Evolutionary conservation across 2,888 invertebrate species (phyloP).

Genomic region (Sabatieria punctata): DNA sequence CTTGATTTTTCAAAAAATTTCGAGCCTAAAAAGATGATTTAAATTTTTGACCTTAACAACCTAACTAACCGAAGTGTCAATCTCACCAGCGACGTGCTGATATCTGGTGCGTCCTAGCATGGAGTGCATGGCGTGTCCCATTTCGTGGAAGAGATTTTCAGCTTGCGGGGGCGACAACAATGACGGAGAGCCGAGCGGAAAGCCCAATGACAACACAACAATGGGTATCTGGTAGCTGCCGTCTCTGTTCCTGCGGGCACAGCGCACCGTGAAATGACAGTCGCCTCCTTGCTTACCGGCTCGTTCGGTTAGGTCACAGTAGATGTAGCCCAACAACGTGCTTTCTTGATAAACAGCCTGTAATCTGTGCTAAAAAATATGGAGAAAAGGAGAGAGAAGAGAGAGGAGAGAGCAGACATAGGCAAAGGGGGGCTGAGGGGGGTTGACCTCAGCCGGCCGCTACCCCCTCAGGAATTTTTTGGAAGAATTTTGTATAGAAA

Average conservation of each 20-base stretch:
- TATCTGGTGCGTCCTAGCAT: constrained; percentile 86
- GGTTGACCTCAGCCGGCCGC: no score
- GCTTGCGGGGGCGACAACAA: constrained; percentile 64
- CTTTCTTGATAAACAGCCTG: constrained; percentile 54
- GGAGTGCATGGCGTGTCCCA: constrained; percentile 97
- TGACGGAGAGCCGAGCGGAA: constrained; percentile 40
- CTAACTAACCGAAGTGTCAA: not conserved
- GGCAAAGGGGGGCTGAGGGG: no score
- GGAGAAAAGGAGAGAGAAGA: not conserved
- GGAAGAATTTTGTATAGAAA: no score
- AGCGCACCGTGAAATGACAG: constrained; percentile 94
- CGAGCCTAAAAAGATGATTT: no score
- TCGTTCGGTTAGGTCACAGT: constrained; percentile 87
- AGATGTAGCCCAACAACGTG: constrained; percentile 67
- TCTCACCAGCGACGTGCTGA: constrained; percentile 72
- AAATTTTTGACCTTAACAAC: not conserved
- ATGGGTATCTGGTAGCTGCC: constrained; percentile 19
- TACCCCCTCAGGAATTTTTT: no score
- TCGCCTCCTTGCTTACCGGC: constrained; percentile 80
- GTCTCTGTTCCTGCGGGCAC: constrained; percentile 48
- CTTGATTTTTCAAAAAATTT: not conserved
- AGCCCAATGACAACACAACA: constrained; percentile 23
- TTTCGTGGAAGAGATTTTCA: constrained; percentile 93
- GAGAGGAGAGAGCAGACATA: no score
- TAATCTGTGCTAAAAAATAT: no score